Percentiles rank a stretch among this genome's conserved stretches.
phyloP scores from a whole-genome alignment of 2,797 vertebrate genomes.

The Gila robusta region DNA sequence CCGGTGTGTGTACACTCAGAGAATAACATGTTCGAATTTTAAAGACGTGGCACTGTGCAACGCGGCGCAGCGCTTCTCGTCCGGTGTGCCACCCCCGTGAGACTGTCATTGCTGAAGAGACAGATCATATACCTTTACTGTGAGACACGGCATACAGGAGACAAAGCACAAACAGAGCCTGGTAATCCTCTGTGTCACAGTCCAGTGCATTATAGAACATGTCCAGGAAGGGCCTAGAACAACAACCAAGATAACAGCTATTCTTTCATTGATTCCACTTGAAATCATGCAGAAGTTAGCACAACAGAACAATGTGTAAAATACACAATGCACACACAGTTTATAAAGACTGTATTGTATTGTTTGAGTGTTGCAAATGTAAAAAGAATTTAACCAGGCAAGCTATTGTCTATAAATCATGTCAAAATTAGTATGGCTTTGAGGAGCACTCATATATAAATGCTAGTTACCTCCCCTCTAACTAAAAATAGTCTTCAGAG shows the following conservation, averaged over 20 bases:
- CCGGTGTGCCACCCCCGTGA: not conserved
- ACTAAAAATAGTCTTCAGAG: not conserved
- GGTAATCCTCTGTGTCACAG: constrained; percentile 90
- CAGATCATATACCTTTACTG: constrained; percentile 86
- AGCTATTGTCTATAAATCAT: not conserved
- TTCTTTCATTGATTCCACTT: not conserved
- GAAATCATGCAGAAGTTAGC: not conserved
- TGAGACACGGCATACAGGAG: constrained; percentile 95
- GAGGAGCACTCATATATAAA: not conserved
- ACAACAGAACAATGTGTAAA: not conserved
- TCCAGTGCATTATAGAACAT: constrained; percentile 95
- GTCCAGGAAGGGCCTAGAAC: constrained; percentile 91
- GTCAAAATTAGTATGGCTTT: not conserved
- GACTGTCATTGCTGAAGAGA: not conserved
- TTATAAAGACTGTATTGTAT: not conserved
- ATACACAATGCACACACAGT: not conserved
- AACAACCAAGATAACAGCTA: constrained; percentile 15
- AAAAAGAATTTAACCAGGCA: not conserved
- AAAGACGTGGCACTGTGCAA: too few relatives aligned
- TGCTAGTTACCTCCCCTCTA: too few relatives aligned
- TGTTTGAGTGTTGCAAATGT: not conserved
- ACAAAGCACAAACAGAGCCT: constrained; percentile 96
- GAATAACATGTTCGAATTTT: too few relatives aligned
- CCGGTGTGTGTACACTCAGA: too few relatives aligned
- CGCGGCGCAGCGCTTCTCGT: too few relatives aligned